Percentiles rank a stretch among this genome's conserved stretches.
phyloP scores from a whole-genome alignment of 2,113 vertebrate species.

The Hippocampus mohnikei region DNA sequence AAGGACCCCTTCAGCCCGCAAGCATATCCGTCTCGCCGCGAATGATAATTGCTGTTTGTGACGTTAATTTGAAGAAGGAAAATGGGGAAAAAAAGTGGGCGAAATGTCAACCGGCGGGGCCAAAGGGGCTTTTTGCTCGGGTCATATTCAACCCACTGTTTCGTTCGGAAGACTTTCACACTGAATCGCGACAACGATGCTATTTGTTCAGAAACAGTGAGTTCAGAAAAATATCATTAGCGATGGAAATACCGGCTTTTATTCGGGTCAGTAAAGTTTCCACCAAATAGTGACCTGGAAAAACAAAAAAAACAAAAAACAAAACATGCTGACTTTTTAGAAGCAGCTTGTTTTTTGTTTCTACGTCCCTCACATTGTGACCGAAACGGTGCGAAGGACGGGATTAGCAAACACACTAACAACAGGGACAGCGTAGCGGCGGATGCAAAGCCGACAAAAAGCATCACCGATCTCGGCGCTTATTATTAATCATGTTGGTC shows the following conservation, averaged over 20 bases:
- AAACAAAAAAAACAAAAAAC: too few species aligned
- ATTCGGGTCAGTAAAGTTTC: neutral
- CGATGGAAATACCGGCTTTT: too few species aligned
- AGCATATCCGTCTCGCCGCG: neutral
- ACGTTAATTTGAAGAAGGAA: too few species aligned
- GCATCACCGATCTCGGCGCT: neutral
- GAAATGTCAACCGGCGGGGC: too few species aligned
- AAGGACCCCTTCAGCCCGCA: neutral
- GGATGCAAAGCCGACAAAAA: neutral
- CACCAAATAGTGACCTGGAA: too few species aligned
- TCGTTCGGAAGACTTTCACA: too few species aligned
- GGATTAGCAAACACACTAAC: neutral
- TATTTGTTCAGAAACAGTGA: too few species aligned
- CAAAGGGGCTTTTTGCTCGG: neutral
- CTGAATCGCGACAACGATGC: too few species aligned
- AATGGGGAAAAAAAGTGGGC: too few species aligned
- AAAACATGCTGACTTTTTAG: too few species aligned
- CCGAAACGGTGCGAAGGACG: neutral
- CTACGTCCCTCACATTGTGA: neutral
- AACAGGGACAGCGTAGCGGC: neutral
- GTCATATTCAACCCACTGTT: neutral
- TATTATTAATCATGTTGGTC: neutral
- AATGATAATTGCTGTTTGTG: neutral
- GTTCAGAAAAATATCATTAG: too few species aligned
- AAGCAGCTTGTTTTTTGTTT: neutral